Base-by-base conservation (phyloP, 2,797 vertebrate genomes). In the Lithobates sylvaticus region DNA sequence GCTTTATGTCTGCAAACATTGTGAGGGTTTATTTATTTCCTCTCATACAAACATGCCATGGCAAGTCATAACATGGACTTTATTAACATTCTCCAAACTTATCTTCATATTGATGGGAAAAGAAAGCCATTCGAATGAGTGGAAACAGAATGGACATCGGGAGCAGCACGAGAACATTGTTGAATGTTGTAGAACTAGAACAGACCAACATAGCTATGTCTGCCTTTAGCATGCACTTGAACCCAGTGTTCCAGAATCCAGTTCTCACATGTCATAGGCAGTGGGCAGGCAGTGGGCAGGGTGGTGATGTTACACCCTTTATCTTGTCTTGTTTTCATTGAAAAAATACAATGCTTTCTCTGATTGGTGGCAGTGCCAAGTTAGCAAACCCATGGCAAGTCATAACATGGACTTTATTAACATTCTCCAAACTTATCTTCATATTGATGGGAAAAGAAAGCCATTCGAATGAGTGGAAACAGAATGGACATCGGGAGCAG, bases 11-110 rank as follows among this genome's bases (percentile, higher is more conserved):
- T 58, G 23, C 42, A 70, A 58, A 70, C 27, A 18, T 70, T 70
- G 65, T 42, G 42, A 83, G 79, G 50, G 68, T 6, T 76, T 77
- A 77, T 84, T 84, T 84, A 69, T 71, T 77, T 84, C 74, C 74
- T 54, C 13, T 84, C 82, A 70, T 76, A 23, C 44, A 76, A 76
- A 84, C 42, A 76, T 27, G 69, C 42, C 65, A 47, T 47, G 39
- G 58, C 44, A 83, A 67, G 64, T 83, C 81, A 83, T 83, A 83
- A 83, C 81, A 74, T 69, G 39, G 81, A 12, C 39, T 76, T 61
- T 83, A 36, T 58, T 39, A 77, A 70, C 65, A 77, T 77, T 84
- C 82, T 58, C 65, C 21, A 76, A 69, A 54, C 29, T 39, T 34
- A 76, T 84, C 32, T 69, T 70, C 32, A 27, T 15, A 76, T 83